phyloP scores from a whole-genome alignment of 2,797 vertebrate species.

The Dryobates pubescens region DNA sequence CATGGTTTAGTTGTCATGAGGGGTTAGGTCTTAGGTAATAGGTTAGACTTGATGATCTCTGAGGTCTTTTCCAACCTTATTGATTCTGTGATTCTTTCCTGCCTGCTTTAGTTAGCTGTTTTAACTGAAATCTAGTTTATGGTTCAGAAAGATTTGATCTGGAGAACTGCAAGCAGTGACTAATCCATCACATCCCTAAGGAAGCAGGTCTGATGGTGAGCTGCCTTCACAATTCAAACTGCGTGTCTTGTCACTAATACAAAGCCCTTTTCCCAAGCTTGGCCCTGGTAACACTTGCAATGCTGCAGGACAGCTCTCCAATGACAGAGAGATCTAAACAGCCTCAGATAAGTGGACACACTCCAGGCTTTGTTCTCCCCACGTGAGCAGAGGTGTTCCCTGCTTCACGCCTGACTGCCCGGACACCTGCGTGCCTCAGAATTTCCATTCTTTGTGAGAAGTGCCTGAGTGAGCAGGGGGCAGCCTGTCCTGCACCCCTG shows the following conservation, averaged over 20 bases:
- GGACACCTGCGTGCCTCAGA: accelerated
- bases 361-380: neutral
- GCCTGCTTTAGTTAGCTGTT: neutral
- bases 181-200: neutral
- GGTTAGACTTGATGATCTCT: no score
- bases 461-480: neutral
- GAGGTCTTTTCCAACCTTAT: no score
- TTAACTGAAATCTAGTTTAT: neutral
- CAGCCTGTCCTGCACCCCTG: neutral
- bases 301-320: no score
- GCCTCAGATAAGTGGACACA: neutral
- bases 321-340: neutral
- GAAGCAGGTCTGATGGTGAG: neutral
- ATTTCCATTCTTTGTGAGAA: neutral
- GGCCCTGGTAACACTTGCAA: neutral
- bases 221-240: neutral
- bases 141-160: neutral
- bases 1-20: no score
- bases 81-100: neutral
- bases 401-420: neutral
- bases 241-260: neutral
- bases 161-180: neutral
- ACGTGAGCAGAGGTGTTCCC: neutral
- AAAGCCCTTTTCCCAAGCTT: neutral
- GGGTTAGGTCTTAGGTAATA: no score